Conservation (phyloP, 2,797 vertebrate species). For the Macrochelys suwanniensis region DNA sequence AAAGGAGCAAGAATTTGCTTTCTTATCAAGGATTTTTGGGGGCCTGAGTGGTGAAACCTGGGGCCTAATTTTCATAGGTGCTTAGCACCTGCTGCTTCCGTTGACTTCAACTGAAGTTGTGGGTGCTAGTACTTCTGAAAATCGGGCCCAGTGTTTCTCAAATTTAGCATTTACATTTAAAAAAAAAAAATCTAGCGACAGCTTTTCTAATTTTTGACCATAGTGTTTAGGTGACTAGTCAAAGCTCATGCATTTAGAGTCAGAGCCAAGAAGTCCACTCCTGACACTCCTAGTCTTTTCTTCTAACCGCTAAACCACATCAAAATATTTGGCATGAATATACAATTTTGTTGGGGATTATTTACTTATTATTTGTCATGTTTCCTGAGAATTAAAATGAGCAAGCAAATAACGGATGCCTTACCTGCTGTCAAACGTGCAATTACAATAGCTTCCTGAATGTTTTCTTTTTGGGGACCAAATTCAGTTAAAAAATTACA, state of each 20-base stretch:
- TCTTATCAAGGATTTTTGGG: constrained; percentile 29
- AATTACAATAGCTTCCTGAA: constrained; percentile 42
- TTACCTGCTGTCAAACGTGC: constrained; percentile 7
- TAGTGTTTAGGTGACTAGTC: background rate
- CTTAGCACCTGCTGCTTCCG: background rate
- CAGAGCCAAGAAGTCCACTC: background rate
- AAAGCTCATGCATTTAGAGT: background rate
- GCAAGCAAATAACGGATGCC: constrained; percentile 30
- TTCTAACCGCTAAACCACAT: background rate
- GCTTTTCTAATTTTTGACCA: background rate
- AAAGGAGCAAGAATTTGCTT: constrained; percentile 68
- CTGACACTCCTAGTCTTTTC: background rate
- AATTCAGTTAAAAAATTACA: constrained; percentile 48
- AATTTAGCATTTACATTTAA: background rate
- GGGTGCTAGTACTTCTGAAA: background rate
- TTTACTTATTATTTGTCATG: constrained; percentile 45
- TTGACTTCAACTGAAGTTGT: background rate
- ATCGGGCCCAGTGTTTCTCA: background rate
- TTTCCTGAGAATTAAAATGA: constrained; percentile 46
- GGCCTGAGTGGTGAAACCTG: background rate
- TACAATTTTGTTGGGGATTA: background rate
- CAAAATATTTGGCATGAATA: background rate
- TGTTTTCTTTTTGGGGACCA: constrained; percentile 29
- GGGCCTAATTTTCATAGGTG: background rate
- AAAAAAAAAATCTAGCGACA: background rate